Conservation (phyloP, 2,888 invertebrate genomes). For the Morpho deidamia region DNA sequence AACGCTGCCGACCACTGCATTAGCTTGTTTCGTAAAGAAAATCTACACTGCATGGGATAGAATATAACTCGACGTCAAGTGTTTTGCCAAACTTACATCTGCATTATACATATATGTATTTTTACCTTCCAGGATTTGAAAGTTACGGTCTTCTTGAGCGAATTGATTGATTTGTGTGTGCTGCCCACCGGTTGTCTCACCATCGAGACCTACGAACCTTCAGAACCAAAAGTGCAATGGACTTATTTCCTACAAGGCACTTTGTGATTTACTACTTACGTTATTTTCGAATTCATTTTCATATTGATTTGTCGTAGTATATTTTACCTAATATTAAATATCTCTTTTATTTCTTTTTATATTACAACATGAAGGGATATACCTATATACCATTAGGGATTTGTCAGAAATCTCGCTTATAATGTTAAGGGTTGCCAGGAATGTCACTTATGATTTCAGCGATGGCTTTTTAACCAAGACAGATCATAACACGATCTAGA, state of each 20-base stretch:
- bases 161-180: slow-evolving; percentile 32
- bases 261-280: slow-evolving; percentile 20
- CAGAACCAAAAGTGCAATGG: slow-evolving; percentile 54
- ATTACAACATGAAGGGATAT: not conserved
- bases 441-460: too few relatives aligned
- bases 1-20: too few relatives aligned
- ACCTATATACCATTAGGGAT: too few relatives aligned
- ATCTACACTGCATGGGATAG: too few relatives aligned
- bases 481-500: too few relatives aligned
- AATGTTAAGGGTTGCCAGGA: too few relatives aligned
- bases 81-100: too few relatives aligned
- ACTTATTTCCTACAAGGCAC: slow-evolving; percentile 63
- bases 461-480: too few relatives aligned
- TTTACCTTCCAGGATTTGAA: slow-evolving; percentile 44
- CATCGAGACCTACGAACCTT: slow-evolving; percentile 51
- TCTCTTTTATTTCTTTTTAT: not conserved
- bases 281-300: slow-evolving; percentile 16
- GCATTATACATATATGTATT: too few relatives aligned
- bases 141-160: slow-evolving; percentile 46
- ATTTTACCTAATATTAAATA: slow-evolving; percentile 4
- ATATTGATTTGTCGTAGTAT: slow-evolving; percentile 17
- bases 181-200: slow-evolving; percentile 56
- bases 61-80: too few relatives aligned
- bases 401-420: too few relatives aligned
- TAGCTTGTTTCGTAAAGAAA: too few relatives aligned